These are phyloP conservation scores for Lepus oiostolus DNA, from an alignment of 2,797 vertebrate species.

Conservation along the genomic window DNA sequence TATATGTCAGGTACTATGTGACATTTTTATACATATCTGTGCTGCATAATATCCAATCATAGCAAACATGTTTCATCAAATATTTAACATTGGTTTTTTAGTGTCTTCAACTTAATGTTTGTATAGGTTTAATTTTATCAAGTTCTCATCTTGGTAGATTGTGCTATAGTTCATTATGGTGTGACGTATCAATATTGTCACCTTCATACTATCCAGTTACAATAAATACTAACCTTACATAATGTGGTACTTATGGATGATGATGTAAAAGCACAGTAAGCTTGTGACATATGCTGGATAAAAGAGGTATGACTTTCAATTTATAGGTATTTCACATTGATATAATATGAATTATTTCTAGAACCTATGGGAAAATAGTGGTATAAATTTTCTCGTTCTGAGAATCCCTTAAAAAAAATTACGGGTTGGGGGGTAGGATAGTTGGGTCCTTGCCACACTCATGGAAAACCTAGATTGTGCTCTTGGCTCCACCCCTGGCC, in stretches of 20 bases:
- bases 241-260: not conserved
- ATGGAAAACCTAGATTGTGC: too few species aligned
- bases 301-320: slow-evolving; percentile 5
- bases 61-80: too few species aligned
- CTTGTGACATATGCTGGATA: not conserved
- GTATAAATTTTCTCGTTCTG: slow-evolving; percentile 14
- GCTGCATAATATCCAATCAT: too few species aligned
- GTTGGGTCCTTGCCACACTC: too few species aligned
- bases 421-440: not conserved
- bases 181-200: not conserved
- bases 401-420: slow-evolving; percentile 15
- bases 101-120: not conserved
- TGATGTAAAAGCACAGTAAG: not conserved
- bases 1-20: too few species aligned
- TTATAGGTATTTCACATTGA: not conserved
- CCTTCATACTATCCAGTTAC: not conserved
- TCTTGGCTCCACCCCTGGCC: too few species aligned
- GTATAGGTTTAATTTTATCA: not conserved
- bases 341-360: slow-evolving; percentile 1
- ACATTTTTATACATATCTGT: too few species aligned
- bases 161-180: slow-evolving; percentile 44
- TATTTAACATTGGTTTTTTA: too few species aligned
- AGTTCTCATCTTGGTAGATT: slow-evolving; percentile 19
- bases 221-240: not conserved
- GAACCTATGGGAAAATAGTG: not conserved